Base-by-base conservation (phyloP, 2,113 vertebrate genomes). In the Mormyrus lacerda region DNA sequence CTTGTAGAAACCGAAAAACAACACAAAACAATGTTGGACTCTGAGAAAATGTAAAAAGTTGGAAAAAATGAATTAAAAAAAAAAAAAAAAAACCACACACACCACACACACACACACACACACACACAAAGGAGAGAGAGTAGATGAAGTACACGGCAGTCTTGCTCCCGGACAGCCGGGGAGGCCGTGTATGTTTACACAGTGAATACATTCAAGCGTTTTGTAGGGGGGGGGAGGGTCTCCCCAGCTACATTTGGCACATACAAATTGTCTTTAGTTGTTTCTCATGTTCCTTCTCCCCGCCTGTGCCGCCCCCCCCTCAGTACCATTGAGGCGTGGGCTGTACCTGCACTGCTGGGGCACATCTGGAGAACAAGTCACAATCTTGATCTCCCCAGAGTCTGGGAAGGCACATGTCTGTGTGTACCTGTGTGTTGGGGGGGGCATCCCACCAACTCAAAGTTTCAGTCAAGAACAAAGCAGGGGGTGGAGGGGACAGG, bases 121-220 rank as follows among this genome's bases (percentile, higher is more conserved):
- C 27, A 35, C n/a, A 73, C n/a, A 42, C 31, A 87, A 9, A 51
- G 50, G 45, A 69, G 76, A 58, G 83, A 88, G 89, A 90, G 58
- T n/a, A 27, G 7, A 65, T n/a, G n/a, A 58, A 24, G 55, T 58
- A 21, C 21, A 58, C 55, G 21, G 55, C 21, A 58, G 55, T 7
- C 55, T 58, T 9, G 55, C 55, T 58, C 55, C 55, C 21, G 55
- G 55, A 61, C 7, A n/a, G 55, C 55, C 55, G 8, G 58, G 55
- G 21, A 8, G 7, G 24, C 50, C 58, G 58, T 27, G 58, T 73
- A 94, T 94, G 95, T 94, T 93, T 94, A 95, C 94, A 95, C 92
- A 92, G 88, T 93, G 92, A 95, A 95, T 96, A 96, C 96, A 96
- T 96, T 96, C 95, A 95, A 94, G 92, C 93, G 93, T 92, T 92